Base-by-base conservation (phyloP, 2,113 vertebrate genomes). In the Turnix velox region DNA sequence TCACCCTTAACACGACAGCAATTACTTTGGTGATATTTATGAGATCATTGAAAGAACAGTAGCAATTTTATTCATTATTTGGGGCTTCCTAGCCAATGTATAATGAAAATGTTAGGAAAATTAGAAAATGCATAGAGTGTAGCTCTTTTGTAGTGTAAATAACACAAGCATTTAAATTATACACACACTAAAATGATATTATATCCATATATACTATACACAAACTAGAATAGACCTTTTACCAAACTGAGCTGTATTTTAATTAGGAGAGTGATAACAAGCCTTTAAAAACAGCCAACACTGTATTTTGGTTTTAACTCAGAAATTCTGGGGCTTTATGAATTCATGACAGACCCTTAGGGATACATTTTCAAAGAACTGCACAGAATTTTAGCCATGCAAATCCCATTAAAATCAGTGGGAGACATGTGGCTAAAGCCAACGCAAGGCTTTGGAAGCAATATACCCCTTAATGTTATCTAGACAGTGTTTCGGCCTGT, bases 371-470 rank as follows among this genome's bases (percentile, higher is more conserved):
- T 97, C 92, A 95, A 97, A 97, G 96, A 55, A 68, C 35, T 90
- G 87, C 90, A 96, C 77, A 95, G 89, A 74, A 95, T 94, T 97
- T 95, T 94, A 97, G 91, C 93, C 96, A 95, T 97, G 95, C 95
- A 97, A 97, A 97, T 97, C 97, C 96, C 89, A 96, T 97, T 97
- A 97, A 95, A 96, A 92, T 93, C 96, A 94, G 93, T 94, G 94
- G 94, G 92, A 96, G 91, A 96, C 91, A 91, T 95, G 94, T 89
- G 95, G 94, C 95, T 96, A 96, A 97, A 96, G 88, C 92, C 92
- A 77, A 97, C 22, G 6, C 93, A 96, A 87, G 77, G 89, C 93
- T 97, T 96, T 95, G 95, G 95, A 96, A 92, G 94, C 66, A 85
- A 96, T 90, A 86, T 94, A 65, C 74, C 80, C 87, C 93, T 95